These are phyloP conservation scores for Toxonevra muliebris DNA, from an alignment of 2,888 invertebrate genomes.

Conservation along the genomic window DNA sequence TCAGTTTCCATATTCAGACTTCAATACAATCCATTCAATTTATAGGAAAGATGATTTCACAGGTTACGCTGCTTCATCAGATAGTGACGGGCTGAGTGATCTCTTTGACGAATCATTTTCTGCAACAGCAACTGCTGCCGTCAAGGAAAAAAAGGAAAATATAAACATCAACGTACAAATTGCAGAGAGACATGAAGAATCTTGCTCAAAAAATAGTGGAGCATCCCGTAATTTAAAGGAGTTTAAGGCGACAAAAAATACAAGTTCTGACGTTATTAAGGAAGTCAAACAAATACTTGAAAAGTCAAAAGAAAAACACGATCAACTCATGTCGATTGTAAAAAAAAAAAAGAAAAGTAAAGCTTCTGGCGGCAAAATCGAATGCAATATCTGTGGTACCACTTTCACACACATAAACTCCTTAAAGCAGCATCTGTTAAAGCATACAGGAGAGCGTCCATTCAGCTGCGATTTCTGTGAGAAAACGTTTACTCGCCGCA, in stretches of 20 bases:
- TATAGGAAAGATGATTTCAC: neutral
- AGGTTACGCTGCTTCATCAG: neutral
- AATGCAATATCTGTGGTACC: conserved; percentile 43
- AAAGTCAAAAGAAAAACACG: neutral
- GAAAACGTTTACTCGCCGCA: conserved; percentile 41
- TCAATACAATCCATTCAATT: too few species aligned
- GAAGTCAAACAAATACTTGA: neutral
- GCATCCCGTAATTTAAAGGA: too few species aligned
- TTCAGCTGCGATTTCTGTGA: conserved; percentile 43
- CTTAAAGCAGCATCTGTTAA: conserved; percentile 40
- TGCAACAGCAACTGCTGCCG: neutral
- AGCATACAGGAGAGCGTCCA: conserved; percentile 42
- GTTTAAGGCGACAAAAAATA: neutral
- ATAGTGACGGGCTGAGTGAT: conserved; percentile 24
- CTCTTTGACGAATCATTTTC: conserved; percentile 9
- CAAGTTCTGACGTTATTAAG: neutral
- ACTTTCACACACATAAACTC: conserved; percentile 41
- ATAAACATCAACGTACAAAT: neutral
- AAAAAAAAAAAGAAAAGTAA: neutral
- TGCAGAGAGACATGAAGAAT: neutral
- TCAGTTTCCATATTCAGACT: too few species aligned
- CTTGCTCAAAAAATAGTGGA: neutral
- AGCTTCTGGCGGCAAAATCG: conserved; percentile 31
- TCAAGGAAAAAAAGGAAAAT: neutral
- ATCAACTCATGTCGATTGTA: neutral